Evolutionary conservation across 2,797 vertebrate species (phyloP).

Genomic region (Atherinosoma microstoma): DNA sequence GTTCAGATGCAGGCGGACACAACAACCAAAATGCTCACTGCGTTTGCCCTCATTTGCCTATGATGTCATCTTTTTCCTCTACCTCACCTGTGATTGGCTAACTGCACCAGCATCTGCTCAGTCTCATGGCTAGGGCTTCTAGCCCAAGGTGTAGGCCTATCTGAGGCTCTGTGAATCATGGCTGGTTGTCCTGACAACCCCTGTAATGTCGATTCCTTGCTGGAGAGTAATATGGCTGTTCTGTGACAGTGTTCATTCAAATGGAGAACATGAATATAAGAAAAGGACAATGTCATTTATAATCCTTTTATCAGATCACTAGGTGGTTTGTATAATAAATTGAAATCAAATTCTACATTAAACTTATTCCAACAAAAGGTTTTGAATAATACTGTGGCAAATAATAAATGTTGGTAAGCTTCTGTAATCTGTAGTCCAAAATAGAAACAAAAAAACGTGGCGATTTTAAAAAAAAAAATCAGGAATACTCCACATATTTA

Average conservation of each 20-base stretch:
- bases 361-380: neutral
- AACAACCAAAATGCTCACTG: conserved; percentile 77
- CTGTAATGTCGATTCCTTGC: conserved; percentile 72
- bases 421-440: neutral
- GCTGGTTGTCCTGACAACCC: conserved; percentile 94
- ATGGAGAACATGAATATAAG: conserved; percentile 48
- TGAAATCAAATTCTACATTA: neutral
- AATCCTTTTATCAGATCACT: neutral
- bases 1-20: conserved; percentile 59
- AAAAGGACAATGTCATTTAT: neutral
- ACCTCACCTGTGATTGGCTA: conserved; percentile 85
- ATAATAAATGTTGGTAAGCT: neutral
- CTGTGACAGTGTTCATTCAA: conserved; percentile 69
- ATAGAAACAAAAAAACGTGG: no score
- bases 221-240: conserved; percentile 85
- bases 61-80: conserved; percentile 92
- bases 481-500: no score
- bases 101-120: conserved; percentile 88
- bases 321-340: neutral
- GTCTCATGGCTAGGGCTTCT: conserved; percentile 87
- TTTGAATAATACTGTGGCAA: conserved; percentile 6
- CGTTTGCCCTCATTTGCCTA: conserved; percentile 87
- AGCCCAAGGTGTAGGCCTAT: conserved; percentile 90
- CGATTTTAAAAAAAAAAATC: no score
- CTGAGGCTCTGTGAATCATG: conserved; percentile 86